Base-by-base conservation (phyloP, 2,888 invertebrate genomes). In the Xestoiulus laeticollis region DNA sequence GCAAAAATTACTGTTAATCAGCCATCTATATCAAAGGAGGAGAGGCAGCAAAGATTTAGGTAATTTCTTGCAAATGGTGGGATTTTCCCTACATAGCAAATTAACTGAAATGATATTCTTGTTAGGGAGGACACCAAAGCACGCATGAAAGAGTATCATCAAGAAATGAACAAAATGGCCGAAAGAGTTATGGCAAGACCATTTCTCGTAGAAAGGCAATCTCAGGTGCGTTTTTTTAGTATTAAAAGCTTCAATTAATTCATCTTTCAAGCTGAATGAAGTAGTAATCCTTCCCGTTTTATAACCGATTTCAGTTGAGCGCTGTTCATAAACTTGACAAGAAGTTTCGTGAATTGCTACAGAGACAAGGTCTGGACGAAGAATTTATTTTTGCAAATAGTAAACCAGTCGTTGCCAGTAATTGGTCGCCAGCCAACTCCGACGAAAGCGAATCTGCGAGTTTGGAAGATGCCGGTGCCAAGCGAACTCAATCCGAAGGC, bases 91-190 rank as follows among this genome's bases (percentile, higher is more conserved):
- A 26, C n/a, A 19, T 85, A 5, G 26, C 68, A 86, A 48, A 53
- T 22, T 86, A 19, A 68, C 22, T 33, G 32, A 44, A 38, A 38
- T 38, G 33, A 6, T 38, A 38, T 68, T n/a, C n/a, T 48, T 86
- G 78, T 87, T 86, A 26, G 89, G 88, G 68, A 87, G 32, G 85
- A 88, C 88, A 3, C 88, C 78, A 26, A 85, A 53, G 44, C 22
- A 16, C 85, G 89, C 85, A 26, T 88, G 30, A 59, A 84, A 44
- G 89, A 89, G 38, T 89, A 89, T 88, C 86, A 89, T 78, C 85
- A 85, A 44, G 89, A 89, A 84, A 53, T 89, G 22, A 84, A 88
- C 83, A 87, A 89, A 87, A 89, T 89, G 78, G 85, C 87, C 87
- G 87, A 88, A 30, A 38, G 88, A 84, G 88, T 89, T 12, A 87